Conservation (phyloP, 2,888 invertebrate genomes). For the Sesamia inferens region DNA sequence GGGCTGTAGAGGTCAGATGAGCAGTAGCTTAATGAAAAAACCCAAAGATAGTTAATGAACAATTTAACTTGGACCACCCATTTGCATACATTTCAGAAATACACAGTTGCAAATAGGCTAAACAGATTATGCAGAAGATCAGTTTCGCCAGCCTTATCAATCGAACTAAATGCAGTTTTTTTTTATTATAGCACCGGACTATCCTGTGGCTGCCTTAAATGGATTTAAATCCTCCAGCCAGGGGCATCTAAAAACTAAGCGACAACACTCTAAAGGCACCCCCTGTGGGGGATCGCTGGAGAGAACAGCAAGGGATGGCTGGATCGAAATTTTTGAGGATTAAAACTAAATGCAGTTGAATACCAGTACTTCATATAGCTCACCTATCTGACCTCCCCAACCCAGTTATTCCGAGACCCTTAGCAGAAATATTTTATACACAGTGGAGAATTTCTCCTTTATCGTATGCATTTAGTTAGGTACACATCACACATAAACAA, state of each 20-base stretch:
- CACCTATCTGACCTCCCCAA: not conserved
- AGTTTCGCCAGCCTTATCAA: not conserved
- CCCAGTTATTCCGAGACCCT: not conserved
- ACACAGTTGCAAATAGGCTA: not conserved
- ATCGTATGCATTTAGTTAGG: not conserved
- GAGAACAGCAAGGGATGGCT: too few species aligned
- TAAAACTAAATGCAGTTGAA: not conserved
- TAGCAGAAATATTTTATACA: not conserved
- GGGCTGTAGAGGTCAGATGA: not conserved
- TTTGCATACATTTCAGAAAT: too few species aligned
- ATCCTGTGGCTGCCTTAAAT: too few species aligned
- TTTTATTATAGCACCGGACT: too few species aligned
- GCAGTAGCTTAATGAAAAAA: not conserved
- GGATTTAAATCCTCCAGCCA: too few species aligned
- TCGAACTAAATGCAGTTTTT: too few species aligned
- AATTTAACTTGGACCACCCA: too few species aligned
- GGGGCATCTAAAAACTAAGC: too few species aligned
- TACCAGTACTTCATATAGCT: not conserved
- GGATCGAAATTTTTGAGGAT: too few species aligned
- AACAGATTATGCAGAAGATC: not conserved
- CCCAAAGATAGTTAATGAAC: too few species aligned
- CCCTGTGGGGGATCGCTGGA: too few species aligned
- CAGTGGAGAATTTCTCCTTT: not conserved
- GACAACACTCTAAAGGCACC: too few species aligned
- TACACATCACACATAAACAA: conserved; percentile 20